Percentiles rank a stretch among this genome's conserved stretches.
Evolutionary conservation across 2,797 vertebrate genomes (phyloP).

Genomic region (Hoplostethus mediterraneus): DNA sequence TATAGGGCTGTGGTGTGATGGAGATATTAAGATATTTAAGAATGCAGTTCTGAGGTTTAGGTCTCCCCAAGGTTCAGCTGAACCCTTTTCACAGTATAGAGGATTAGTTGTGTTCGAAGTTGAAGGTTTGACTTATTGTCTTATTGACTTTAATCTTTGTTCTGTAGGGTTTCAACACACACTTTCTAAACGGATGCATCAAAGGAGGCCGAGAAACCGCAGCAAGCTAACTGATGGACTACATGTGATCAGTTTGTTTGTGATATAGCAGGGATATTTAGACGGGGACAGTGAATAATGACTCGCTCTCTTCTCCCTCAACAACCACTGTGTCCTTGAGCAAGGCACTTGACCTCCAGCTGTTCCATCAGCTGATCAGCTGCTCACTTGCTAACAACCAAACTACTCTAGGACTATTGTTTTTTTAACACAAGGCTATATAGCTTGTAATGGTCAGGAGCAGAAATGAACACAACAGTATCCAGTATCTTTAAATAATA

Average conservation of each 20-base stretch:
- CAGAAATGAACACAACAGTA: no score
- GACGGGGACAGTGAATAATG: no score
- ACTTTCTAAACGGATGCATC: not conserved
- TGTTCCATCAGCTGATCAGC: no score
- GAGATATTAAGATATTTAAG: slow-evolving; percentile 70
- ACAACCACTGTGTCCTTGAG: no score
- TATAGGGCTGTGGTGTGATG: slow-evolving; percentile 41
- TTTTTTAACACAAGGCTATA: no score
- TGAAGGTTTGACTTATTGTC: not conserved
- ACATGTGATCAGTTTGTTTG: slow-evolving; percentile 6
- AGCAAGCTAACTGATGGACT: not conserved
- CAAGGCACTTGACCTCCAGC: no score
- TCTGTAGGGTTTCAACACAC: not conserved
- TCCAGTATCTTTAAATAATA: no score
- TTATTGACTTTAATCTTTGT: not conserved
- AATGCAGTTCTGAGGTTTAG: slow-evolving; percentile 46
- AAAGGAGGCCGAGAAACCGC: not conserved
- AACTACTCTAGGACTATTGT: no score
- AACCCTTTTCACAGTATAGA: slow-evolving; percentile 27
- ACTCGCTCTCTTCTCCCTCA: no score
- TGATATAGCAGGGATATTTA: not conserved
- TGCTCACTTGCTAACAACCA: no score
- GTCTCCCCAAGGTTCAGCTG: slow-evolving; percentile 32
- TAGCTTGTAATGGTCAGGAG: no score
- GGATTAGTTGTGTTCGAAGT: not conserved